Evolutionary conservation across 2,113 vertebrate species (phyloP).

Genomic region (Noctilio leporinus): DNA sequence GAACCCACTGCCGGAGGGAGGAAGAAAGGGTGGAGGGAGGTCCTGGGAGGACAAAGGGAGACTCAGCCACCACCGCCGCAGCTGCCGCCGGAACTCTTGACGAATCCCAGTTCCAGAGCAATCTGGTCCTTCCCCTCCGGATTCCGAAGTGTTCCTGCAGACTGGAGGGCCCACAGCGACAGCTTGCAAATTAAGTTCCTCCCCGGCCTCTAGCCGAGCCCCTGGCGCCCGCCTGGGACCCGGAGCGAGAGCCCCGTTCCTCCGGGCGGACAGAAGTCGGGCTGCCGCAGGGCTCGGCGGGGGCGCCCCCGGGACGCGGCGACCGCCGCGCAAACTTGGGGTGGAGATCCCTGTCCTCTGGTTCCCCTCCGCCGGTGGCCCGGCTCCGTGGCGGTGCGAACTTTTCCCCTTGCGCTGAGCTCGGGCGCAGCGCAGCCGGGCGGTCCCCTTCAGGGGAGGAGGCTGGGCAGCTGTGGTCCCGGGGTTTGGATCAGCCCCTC

Average conservation of each 20-base stretch:
- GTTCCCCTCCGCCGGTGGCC: neutral
- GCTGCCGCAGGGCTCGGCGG: neutral
- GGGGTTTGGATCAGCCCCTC: neutral
- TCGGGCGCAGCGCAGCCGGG: neutral
- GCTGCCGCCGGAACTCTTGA: slow-evolving; percentile 35
- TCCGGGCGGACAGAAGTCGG: neutral
- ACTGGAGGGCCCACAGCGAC: neutral
- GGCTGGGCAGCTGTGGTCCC: neutral
- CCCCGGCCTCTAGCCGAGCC: neutral
- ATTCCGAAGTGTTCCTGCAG: neutral
- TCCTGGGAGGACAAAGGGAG: slow-evolving; percentile 66
- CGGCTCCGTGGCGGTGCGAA: neutral
- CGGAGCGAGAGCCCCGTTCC: neutral
- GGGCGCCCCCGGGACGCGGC: neutral
- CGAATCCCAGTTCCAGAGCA: neutral
- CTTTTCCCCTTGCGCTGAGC: neutral
- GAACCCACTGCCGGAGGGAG: neutral
- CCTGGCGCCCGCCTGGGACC: neutral
- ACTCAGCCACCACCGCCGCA: neutral
- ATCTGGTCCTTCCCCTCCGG: neutral
- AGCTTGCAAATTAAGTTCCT: neutral
- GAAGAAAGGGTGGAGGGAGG: neutral
- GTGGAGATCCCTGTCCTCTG: too few species aligned
- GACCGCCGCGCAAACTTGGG: neutral
- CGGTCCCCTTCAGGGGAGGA: neutral